Evolutionary conservation across 2,888 invertebrate genomes (phyloP), one percentile per base, ranked within the genome.

Genomic region (Cataglyphis albicans): DNA sequence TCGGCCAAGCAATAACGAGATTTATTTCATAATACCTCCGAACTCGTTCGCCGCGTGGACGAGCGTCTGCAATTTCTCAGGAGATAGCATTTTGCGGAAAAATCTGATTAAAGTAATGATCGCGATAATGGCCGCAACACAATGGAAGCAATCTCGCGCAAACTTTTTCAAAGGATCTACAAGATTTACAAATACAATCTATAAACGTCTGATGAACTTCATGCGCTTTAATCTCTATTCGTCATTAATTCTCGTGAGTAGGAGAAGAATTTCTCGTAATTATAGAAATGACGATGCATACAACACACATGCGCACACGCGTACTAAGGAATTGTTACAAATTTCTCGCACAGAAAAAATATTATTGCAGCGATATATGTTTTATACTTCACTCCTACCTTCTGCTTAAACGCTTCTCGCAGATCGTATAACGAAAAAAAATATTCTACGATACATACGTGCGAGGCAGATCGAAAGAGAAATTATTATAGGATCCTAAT

Each of bases 1-100:
- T 88, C 89, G 81, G 84, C 89, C 92, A 81, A 84, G 92, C 91
- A 92, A 92, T 93, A 93, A 92, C 92, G 92, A 93, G 92, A 93
- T 93, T 93, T 93, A 93, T 93, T 93, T 93, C 92, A 90, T 91
- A 92, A 92, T 92, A 92, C 91, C 90, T 90, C 88, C 89, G 88
- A 89, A 89, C 88, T 90, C 86, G 89, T 87, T 88, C 89, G 82
- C 85, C 85, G 86, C 74, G 85, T 85, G 86, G 88, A 86, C 85
- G 87, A 87, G 86, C 87, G 88, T 86, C 85, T 81, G 90, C 90
- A 90, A 90, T 89, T 90, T 90, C 90, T 89, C 86, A 83, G 65
- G 63, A 83, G 88, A 87, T 84, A 86, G 84, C 81, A 68, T 59
- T 81, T 84, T 85, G 67, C 64, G 57, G 67, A 82, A 87, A 90